Evolutionary conservation across 2,888 invertebrate genomes (phyloP).

Genomic region (Agrotis ipsilon): DNA sequence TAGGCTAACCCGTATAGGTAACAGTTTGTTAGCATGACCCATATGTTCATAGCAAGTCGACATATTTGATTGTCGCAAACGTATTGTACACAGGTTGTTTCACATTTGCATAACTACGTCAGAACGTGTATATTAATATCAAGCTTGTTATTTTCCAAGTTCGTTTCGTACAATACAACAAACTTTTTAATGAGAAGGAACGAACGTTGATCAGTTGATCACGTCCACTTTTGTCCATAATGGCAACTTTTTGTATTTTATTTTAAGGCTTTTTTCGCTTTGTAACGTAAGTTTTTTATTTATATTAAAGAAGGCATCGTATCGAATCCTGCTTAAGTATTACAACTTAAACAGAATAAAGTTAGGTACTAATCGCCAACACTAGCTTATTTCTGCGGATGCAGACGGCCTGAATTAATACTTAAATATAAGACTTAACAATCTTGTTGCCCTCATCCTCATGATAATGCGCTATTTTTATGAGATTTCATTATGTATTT

Average conservation of each 20-base stretch:
- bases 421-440: too few relatives aligned
- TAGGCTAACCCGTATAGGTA: slow-evolving; percentile 33
- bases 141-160: slow-evolving; percentile 6
- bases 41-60: slow-evolving; percentile 38
- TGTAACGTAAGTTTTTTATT: background rate
- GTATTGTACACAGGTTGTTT: slow-evolving; percentile 13
- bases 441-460: too few relatives aligned
- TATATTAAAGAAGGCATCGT: background rate
- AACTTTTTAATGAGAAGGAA: background rate
- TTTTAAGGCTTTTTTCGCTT: background rate
- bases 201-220: background rate
- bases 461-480: too few relatives aligned
- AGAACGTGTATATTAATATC: slow-evolving; percentile 14
- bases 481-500: too few relatives aligned
- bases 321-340: background rate
- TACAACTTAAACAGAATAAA: too few relatives aligned
- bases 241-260: too few relatives aligned
- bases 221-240: too few relatives aligned
- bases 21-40: slow-evolving; percentile 40
- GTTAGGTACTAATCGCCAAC: too few relatives aligned
- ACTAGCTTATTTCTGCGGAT: background rate
- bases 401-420: background rate
- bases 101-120: slow-evolving; percentile 18
- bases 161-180: background rate
- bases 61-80: slow-evolving; percentile 45